Evolutionary conservation across 1,140 invertebrate genomes (phyloP), one percentile per base, ranked within the genome.

Genomic region (Cyphomyrmex costatus): DNA sequence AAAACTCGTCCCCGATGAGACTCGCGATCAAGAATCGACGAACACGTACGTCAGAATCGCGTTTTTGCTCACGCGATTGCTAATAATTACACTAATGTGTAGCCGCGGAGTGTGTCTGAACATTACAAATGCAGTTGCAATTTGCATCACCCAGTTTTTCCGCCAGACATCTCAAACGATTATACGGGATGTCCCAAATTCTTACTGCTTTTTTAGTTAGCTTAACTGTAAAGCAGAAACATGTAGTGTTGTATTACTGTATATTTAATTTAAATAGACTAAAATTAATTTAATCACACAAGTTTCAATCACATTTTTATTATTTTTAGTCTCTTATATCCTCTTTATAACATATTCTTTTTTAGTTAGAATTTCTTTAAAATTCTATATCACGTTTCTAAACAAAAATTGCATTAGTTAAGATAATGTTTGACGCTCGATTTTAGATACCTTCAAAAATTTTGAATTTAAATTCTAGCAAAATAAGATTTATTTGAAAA

Each of bases 31-130:
- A n/a, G 30, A 82, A 53, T 42, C 33, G 33, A 42, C 73, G 12
- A 8, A 49, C 36, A 42, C 12, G 21, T 63, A n/a, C 10, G 61
- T 82, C 46, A 63, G 53, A 49, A 21, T 68, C 49, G 53, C 24
- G 66, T 14, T 71, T 71, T 60, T 49, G 16, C 24, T 51, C 27
- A 5, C 27, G 3, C 56, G n/a, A 76, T 60, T 49, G 82, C 27
- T 30, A 63, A 27, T n/a, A 53, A 84, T 84, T 84, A 77, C 24
- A 58, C 7, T 77, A 77, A 84, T 77, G 36, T 14, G 79, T 66
- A 19, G 33, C 33, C 63, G 63, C 27, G 53, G 21, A 61, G 46
- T 42, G 51, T 80, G 30, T 68, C 66, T 21, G 24, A 21, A 42
- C 36, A 60, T 16, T 66, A 24, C 30, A 19, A 78, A 60, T 24